Evolutionary conservation across 2,797 vertebrate genomes (phyloP).

Genomic region (Chiroxiphia lanceolata): DNA sequence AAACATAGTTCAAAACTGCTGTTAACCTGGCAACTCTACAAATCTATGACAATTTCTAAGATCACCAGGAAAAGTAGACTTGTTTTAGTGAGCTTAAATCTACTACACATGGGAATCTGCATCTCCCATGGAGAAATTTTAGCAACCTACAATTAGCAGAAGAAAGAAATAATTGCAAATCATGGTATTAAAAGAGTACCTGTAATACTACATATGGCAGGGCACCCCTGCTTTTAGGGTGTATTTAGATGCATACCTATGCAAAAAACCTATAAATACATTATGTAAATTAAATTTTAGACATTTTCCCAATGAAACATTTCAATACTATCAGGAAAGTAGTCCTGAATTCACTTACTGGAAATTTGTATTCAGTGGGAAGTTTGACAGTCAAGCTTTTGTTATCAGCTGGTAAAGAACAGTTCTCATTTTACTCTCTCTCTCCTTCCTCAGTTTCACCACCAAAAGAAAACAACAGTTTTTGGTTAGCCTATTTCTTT

Average conservation of each 20-base stretch:
- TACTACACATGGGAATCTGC: not conserved
- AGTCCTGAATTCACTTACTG: not conserved
- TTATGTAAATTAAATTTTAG: not conserved
- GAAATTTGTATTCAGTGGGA: not conserved
- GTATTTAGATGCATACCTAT: not conserved
- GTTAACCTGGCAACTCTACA: not conserved
- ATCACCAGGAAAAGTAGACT: not conserved
- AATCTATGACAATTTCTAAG: not conserved
- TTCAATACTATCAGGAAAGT: not conserved
- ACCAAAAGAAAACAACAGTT: not conserved
- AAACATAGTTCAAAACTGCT: not conserved
- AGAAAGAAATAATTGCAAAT: not conserved
- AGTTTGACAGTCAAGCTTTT: not conserved
- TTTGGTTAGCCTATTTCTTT: not conserved
- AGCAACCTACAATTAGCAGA: not conserved
- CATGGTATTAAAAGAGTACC: accelerated
- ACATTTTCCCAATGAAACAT: not conserved
- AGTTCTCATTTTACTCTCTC: not conserved
- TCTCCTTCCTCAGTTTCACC: not conserved
- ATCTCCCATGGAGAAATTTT: not conserved
- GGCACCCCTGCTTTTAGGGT: not conserved
- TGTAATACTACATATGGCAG: not conserved
- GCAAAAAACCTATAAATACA: not conserved
- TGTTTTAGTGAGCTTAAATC: not conserved
- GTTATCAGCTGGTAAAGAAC: not conserved